Percentiles rank a stretch among this genome's conserved stretches.
These are phyloP conservation scores for Mobula birostris DNA, from an alignment of 2,113 vertebrate species.

Conservation along the genomic window DNA sequence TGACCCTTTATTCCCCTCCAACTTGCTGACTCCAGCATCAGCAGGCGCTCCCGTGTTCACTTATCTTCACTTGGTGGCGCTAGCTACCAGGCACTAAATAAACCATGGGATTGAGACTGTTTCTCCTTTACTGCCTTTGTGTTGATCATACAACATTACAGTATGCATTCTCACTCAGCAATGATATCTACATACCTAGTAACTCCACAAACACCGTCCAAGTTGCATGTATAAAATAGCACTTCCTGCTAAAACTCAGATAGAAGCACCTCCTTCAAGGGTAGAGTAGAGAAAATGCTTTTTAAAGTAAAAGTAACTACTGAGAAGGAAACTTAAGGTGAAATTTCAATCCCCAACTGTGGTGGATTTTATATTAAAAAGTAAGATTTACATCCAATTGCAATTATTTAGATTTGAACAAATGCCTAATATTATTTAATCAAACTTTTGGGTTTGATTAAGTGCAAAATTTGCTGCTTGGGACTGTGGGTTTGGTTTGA, in stretches of 20 bases:
- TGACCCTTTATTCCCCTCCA: no score
- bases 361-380: background rate
- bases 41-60: background rate
- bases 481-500: background rate
- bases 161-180: background rate
- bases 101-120: background rate
- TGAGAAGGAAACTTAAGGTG: background rate
- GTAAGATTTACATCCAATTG: background rate
- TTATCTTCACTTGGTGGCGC: conserved; percentile 1
- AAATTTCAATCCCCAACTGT: background rate
- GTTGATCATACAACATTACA: background rate
- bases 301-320: background rate
- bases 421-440: no score
- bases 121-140: background rate
- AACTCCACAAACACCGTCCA: background rate
- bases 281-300: background rate
- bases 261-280: background rate
- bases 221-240: background rate
- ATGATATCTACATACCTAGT: background rate
- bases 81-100: background rate
- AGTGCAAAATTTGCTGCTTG: background rate
- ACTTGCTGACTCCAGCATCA: no score
- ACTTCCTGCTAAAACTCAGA: background rate
- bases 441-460: background rate
- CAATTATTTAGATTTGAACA: background rate